These are phyloP conservation scores for Heterodera filipjevi DNA, from an alignment of 2,888 invertebrate genomes.

Conservation along the genomic window DNA sequence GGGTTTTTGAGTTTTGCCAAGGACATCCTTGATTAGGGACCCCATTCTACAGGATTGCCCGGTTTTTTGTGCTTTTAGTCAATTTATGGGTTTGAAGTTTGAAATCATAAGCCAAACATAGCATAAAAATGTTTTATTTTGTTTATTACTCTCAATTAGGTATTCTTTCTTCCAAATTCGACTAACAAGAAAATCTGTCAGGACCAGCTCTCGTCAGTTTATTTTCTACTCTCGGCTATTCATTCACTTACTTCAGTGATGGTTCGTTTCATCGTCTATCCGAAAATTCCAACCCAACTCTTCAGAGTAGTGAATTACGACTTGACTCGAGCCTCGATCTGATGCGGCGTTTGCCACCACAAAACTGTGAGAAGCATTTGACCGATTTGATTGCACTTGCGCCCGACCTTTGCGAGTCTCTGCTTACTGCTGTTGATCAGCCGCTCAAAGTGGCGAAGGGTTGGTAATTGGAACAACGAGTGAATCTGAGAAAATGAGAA, in stretches of 20 bases:
- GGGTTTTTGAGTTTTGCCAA: no score
- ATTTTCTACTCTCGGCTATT: background rate
- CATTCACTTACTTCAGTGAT: background rate
- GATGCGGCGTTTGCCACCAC: slow-evolving; percentile 96
- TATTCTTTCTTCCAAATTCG: no score
- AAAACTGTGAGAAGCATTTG: slow-evolving; percentile 97
- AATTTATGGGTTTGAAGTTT: no score
- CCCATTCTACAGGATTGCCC: no score
- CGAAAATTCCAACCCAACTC: background rate
- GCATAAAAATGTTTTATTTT: no score
- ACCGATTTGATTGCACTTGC: slow-evolving; percentile 94
- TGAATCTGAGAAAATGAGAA: no score
- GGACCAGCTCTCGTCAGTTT: background rate
- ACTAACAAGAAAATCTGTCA: background rate
- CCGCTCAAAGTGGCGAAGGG: slow-evolving; percentile 93
- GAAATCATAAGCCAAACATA: no score
- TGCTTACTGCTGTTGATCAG: slow-evolving; percentile 95
- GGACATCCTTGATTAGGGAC: no score
- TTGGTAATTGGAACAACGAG: slow-evolving; percentile 67
- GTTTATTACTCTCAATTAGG: no score
- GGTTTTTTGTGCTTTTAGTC: no score
- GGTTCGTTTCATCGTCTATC: background rate
- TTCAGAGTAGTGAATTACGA: slow-evolving; percentile 49
- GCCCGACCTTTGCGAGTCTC: slow-evolving; percentile 92
- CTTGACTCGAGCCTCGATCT: slow-evolving; percentile 98